phyloP scores from a whole-genome alignment of 2,888 invertebrate species.

The Dasysyrphus albostriatus region DNA sequence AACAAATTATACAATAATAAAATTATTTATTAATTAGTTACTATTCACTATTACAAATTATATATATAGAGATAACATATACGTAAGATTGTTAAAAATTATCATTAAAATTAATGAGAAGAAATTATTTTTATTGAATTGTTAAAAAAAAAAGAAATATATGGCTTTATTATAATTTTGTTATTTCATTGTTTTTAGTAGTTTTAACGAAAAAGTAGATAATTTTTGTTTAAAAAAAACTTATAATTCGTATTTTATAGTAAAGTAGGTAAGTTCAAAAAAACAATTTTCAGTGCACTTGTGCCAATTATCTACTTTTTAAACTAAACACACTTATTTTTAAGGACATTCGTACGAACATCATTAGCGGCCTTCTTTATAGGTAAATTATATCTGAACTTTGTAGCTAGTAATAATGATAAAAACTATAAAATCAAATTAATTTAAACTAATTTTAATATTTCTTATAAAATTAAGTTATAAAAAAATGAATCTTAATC shows the following conservation, averaged over 20 bases:
- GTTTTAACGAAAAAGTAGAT: conserved; percentile 1
- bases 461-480: conserved; percentile 23
- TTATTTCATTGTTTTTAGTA: not conserved
- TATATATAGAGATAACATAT: not conserved
- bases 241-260: not conserved
- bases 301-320: conserved; percentile 56
- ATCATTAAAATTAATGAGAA: not conserved
- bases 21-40: conserved; percentile 6
- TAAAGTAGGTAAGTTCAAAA: not conserved
- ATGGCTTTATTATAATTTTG: not conserved
- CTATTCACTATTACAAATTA: conserved; percentile 3
- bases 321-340: conserved; percentile 9
- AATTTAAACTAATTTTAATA: conserved; percentile 15
- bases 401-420: conserved; percentile 35
- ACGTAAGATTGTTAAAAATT: conserved; percentile 42
- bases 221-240: not conserved
- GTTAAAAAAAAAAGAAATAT: not conserved
- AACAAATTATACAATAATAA: not conserved
- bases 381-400: conserved; percentile 40
- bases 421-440: conserved; percentile 29
- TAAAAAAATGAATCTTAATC: not conserved
- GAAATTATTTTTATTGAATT: not conserved
- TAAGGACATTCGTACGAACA: conserved; percentile 26
- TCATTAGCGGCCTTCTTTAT: conserved; percentile 72
- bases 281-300: conserved; percentile 49